Percentiles rank a stretch among this genome's conserved stretches.
Conservation (phyloP, 2,113 vertebrate genomes). For the Pseudorasbora parva region DNA sequence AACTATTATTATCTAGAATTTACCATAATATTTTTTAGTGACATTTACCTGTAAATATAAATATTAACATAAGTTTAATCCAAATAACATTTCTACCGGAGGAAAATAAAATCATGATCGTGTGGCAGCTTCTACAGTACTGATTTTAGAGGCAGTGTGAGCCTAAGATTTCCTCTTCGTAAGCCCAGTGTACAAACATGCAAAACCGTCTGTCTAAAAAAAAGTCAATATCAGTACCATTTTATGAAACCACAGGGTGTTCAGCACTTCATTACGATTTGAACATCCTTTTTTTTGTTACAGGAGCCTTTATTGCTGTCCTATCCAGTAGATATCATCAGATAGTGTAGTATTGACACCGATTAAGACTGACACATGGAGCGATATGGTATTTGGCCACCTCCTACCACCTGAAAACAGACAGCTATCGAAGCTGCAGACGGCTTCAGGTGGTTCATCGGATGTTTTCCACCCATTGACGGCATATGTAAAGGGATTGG, state of each 20-base stretch:
- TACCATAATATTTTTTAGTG: neutral
- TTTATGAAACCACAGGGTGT: neutral
- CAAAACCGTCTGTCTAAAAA: neutral
- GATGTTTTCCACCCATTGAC: neutral
- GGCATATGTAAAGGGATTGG: neutral
- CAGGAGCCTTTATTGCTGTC: neutral
- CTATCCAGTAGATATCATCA: neutral
- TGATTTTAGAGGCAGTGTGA: neutral
- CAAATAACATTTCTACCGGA: neutral
- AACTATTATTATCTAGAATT: neutral
- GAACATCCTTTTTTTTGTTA: neutral
- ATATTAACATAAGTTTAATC: neutral
- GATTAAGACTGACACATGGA: neutral
- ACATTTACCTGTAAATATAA: conserved; percentile 10
- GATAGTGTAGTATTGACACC: neutral
- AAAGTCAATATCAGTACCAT: neutral
- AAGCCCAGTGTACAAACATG: neutral
- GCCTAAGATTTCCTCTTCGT: neutral
- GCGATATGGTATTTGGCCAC: neutral
- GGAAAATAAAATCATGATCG: neutral
- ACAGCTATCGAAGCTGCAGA: neutral
- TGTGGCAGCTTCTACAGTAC: neutral
- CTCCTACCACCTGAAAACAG: neutral
- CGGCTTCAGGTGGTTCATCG: neutral
- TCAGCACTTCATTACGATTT: neutral